Evolutionary conservation across 2,888 invertebrate genomes (phyloP).

Genomic region (Caenorhabditis auriculariae): DNA sequence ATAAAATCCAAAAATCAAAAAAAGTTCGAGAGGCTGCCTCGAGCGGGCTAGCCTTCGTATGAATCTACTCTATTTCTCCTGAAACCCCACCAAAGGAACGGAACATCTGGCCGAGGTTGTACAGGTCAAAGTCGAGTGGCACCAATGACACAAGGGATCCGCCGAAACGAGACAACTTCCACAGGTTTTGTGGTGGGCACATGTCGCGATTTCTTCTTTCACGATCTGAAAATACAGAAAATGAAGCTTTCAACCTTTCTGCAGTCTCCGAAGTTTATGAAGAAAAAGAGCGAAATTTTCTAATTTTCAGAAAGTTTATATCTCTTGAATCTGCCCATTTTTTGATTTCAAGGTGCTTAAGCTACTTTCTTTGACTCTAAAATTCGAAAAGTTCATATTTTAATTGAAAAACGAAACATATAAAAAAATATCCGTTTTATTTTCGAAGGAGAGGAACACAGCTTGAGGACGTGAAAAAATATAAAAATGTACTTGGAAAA

Average conservation of each 20-base stretch:
- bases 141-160: conserved; percentile 67
- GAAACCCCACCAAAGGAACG: conserved; percentile 8
- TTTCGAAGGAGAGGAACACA: too few species aligned
- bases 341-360: too few species aligned
- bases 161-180: conserved; percentile 62
- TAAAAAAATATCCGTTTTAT: too few species aligned
- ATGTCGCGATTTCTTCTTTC: conserved; percentile 61
- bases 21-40: too few species aligned
- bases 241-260: not conserved
- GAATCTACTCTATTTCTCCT: not conserved
- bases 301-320: conserved; percentile 3
- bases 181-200: conserved; percentile 62
- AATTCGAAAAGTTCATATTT: too few species aligned
- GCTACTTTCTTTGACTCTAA: too few species aligned
- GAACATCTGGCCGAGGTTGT: conserved; percentile 20
- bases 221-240: conserved; percentile 56
- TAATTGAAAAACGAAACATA: too few species aligned
- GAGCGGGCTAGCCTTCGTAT: too few species aligned
- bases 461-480: conserved; percentile 3
- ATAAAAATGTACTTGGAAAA: conserved; percentile 1
- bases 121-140: conserved; percentile 64
- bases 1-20: too few species aligned
- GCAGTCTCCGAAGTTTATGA: not conserved
- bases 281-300: conserved; percentile 1
- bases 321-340: too few species aligned